phyloP scores from a whole-genome alignment of 2,888 invertebrate species.

The Spodoptera littoralis region DNA sequence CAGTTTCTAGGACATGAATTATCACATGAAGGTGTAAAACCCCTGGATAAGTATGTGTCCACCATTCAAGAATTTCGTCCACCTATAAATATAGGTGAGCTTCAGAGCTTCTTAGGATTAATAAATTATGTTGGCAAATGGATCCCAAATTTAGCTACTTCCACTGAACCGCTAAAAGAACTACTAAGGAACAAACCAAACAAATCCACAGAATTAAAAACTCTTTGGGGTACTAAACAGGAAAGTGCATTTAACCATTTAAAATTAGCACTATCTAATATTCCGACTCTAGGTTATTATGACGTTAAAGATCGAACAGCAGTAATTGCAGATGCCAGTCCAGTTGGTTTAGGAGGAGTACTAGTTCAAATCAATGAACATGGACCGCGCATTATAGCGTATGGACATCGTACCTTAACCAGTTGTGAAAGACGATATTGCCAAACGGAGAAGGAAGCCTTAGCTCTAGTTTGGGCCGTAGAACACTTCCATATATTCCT shows the following conservation, averaged over 20 bases:
- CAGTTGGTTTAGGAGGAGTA: no score
- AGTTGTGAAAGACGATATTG: no score
- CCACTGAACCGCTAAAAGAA: conserved; percentile 3
- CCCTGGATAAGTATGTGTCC: neutral
- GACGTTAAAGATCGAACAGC: conserved; percentile 30
- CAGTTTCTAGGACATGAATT: neutral
- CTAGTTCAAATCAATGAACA: no score
- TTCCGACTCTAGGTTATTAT: conserved; percentile 38
- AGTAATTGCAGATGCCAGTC: conserved; percentile 45
- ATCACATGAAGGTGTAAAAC: neutral
- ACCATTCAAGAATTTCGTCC: conserved; percentile 23
- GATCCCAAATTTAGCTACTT: neutral
- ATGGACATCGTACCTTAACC: no score
- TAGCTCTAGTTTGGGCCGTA: no score
- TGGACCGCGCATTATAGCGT: no score
- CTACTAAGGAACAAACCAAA: conserved; percentile 32
- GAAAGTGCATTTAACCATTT: neutral
- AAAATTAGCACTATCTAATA: neutral
- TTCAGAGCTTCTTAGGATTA: conserved; percentile 59
- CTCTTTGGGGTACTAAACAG: neutral
- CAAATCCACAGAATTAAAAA: conserved; percentile 43
- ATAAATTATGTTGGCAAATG: conserved; percentile 8
- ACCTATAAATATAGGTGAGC: conserved; percentile 45
- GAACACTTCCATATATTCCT: no score
- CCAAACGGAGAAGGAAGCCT: no score